A percentile compares a stretch with the other conserved stretches of the same genome.
Conservation (phyloP, 23 tunicate species). For the Halocynthia aurantium region DNA sequence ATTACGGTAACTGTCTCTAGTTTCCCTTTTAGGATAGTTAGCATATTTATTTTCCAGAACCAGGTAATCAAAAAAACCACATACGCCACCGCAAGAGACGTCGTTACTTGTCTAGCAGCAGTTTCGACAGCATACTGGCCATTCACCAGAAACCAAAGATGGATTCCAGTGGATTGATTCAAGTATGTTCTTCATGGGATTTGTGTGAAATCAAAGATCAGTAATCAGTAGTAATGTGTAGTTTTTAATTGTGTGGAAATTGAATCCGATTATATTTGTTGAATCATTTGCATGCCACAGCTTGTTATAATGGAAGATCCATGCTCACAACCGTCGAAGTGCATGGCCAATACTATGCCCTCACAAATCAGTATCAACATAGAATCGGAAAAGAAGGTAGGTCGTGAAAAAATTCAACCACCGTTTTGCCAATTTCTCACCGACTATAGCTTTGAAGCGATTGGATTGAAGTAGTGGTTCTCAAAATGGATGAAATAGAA, state of each 20-base stretch:
- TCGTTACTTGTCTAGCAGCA: slow-evolving; percentile 8
- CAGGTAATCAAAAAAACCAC: background rate
- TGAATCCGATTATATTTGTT: background rate
- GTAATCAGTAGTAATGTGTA: background rate
- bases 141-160: slow-evolving; percentile 6
- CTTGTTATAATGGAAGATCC: slow-evolving; percentile 14
- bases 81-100: background rate
- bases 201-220: background rate
- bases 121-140: slow-evolving; percentile 11
- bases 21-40: too few species aligned
- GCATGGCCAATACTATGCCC: slow-evolving; percentile 17
- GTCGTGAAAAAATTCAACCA: background rate
- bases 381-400: slow-evolving; percentile 18
- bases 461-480: too few species aligned
- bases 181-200: background rate
- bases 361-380: slow-evolving; percentile 1
- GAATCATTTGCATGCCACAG: slow-evolving; percentile 7
- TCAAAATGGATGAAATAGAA: too few species aligned
- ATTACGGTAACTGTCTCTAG: too few species aligned
- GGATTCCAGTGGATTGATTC: slow-evolving; percentile 8
- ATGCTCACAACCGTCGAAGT: slow-evolving; percentile 8
- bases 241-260: background rate
- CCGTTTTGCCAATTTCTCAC: too few species aligned
- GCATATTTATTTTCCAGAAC: too few species aligned
- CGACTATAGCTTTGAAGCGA: too few species aligned